These are phyloP conservation scores for Chiroxiphia lanceolata DNA, from an alignment of 2,797 vertebrate genomes.

Conservation along the genomic window DNA sequence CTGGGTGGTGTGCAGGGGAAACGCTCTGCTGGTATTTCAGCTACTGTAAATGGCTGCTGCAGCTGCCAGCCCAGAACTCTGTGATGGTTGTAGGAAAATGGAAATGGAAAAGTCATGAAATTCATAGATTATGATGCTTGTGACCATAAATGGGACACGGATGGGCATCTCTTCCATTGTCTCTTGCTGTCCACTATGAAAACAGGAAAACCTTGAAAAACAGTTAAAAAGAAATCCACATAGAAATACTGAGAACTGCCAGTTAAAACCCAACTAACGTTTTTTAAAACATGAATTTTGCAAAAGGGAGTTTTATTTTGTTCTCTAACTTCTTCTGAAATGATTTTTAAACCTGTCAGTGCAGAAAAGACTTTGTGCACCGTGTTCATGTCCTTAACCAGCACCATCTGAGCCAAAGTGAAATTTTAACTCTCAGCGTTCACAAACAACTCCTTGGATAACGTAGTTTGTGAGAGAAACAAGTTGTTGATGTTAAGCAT, in stretches of 20 bases:
- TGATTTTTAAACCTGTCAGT: neutral
- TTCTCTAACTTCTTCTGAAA: neutral
- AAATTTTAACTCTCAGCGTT: neutral
- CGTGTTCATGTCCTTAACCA: neutral
- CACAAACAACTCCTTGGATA: neutral
- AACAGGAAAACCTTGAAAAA: neutral
- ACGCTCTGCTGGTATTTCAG: neutral
- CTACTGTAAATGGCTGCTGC: neutral
- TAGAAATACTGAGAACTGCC: neutral
- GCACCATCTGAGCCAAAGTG: neutral
- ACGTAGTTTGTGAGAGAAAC: neutral
- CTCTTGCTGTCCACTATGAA: neutral
- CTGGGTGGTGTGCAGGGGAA: neutral
- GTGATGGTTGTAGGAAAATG: neutral
- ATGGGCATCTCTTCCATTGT: neutral
- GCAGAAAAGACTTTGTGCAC: neutral
- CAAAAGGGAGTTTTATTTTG: neutral
- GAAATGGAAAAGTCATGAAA: neutral
- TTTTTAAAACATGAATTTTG: neutral
- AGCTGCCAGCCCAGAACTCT: neutral
- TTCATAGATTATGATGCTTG: neutral
- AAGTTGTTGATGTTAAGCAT: neutral
- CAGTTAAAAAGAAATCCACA: neutral
- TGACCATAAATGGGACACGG: neutral
- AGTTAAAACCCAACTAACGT: neutral